Percentiles rank a stretch among this genome's conserved stretches.
phyloP scores from a whole-genome alignment of 1,140 invertebrate genomes.

The Lasioglossum baleicum region DNA sequence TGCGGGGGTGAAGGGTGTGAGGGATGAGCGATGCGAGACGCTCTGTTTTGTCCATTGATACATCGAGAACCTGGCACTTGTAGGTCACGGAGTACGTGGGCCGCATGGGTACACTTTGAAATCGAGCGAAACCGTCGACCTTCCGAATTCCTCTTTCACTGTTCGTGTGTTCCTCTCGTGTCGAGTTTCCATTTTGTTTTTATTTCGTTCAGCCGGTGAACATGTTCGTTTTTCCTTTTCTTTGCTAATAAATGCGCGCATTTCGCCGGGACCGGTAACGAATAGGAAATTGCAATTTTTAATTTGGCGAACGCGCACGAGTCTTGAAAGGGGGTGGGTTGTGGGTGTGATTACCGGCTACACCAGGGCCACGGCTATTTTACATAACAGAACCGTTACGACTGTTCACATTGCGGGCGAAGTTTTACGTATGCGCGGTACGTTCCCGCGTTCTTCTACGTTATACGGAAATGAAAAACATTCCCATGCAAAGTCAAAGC shows the following conservation, averaged over 20 bases:
- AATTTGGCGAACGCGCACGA: conserved; percentile 28
- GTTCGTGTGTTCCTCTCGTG: not conserved
- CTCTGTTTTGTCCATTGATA: conserved; percentile 47
- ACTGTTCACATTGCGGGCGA: conserved; percentile 19
- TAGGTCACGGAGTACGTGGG: conserved; percentile 42
- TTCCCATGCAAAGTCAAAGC: conserved; percentile 50
- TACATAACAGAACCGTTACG: conserved; percentile 27
- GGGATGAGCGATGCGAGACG: conserved; percentile 21
- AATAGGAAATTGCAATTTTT: conserved; percentile 48
- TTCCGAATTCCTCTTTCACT: not conserved
- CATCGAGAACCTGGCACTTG: conserved; percentile 41
- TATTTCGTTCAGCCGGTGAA: not conserved
- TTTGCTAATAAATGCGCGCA: conserved; percentile 13
- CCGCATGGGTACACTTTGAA: conserved; percentile 27
- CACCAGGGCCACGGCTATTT: not conserved
- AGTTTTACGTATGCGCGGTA: conserved; percentile 30
- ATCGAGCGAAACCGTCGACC: not conserved
- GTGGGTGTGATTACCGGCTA: not conserved
- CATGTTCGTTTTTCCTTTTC: not conserved
- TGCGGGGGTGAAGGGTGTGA: not conserved
- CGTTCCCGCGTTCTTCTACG: conserved; percentile 29
- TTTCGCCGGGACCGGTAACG: conserved; percentile 23
- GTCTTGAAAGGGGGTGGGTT: not conserved
- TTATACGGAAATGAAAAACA: conserved; percentile 48
- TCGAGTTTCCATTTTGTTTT: not conserved